Base-by-base conservation (phyloP, 2,888 invertebrate species). In the Myopa testacea region DNA sequence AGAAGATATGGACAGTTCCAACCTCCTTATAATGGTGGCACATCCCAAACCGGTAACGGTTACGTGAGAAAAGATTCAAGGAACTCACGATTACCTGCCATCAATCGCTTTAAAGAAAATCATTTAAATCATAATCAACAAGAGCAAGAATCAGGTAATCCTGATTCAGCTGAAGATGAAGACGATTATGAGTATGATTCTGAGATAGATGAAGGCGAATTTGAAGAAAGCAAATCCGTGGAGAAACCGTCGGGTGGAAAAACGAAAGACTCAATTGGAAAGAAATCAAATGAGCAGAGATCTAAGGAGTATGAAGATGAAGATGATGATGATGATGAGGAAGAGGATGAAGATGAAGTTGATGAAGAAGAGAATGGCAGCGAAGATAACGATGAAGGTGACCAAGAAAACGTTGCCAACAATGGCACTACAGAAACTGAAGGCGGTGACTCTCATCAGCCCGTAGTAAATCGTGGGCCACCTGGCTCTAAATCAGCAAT, bases 1-100 rank as follows among this genome's bases (percentile, higher is more conserved):
- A 83, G 84, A n/a, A 87, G 86, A 81, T 85, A 84, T 73, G 85
- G 84, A 8, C 81, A 82, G 1, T 84, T 84, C 60, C 83, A 84
- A 38, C 65, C 45, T 81, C 83, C 86, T 10, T 84, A 85, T 37
- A 86, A 86, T 78, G 3, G 26, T 14, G 81, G 82, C 4, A 34
- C 84, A 83, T 7, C 83, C 81, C 5, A 84, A 84, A 82, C 79
- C 4, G 84, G 82, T 4, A 84, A 85, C 73, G 84, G 83, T 55
- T 85, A 84, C 69, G 82, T 84, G 45, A 82, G 83, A 7, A 85
- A 76, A n/a, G 82, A 85, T 81, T 81, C 84, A 0, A 75, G 84
- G 2, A 83, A 79, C 8, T 78, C 83, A 12, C 77, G 80, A 3
- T 63, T 86, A n/a, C 85, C 84, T 0, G 84, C 82, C 16, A 67